Evolutionary conservation across 2,797 vertebrate genomes (phyloP), one percentile per base, ranked within the genome.

Genomic region (Alcedo atthis): DNA sequence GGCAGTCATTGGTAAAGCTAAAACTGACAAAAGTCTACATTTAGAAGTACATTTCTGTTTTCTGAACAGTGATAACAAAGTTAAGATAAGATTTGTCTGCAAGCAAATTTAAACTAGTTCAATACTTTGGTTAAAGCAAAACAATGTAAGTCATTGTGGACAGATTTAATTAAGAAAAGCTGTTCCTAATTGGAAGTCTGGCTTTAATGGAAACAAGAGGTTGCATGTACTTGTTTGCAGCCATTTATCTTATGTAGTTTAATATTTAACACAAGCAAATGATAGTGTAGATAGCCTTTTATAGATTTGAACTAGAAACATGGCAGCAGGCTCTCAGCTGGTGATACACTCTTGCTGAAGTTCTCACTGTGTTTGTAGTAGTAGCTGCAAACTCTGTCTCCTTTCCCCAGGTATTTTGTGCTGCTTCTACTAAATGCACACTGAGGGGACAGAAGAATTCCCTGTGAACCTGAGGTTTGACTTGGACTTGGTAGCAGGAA

Each of bases 231-330:
- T 85, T 85, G 33, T 74, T 91, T 80, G 25, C 54, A 78, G 53
- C 37, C 75, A 40, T 86, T 87, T 70, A 84, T 24, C 58, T 61
- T 78, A 75, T 15, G 53, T 33, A 54, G 64, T 82, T 87, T 79
- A 87, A 93, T 89, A 64, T 84, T 57, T 81, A 85, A 61, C 46
- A 74, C 71, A 77, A 40, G 68, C 32, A 91, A 85, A 77, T 91
- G 46, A n/a, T 13, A 59, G 42, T 30, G 40, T 83, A 85, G 82
- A 43, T 35, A 40, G 49, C 32, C 33, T 80, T 61, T 73, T 79
- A 84, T 30, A 75, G 70, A 54, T 84, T 35, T 85, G 67, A 84
- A 43, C 67, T 55, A 40, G 46, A 54, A 84, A 58, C 15, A 33
- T 5, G 20, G 33, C 43, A 81, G 32, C 20, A 51, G 37, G 33